Evolutionary conservation across 2,888 invertebrate genomes (phyloP).

Genomic region (Heterodera filipjevi): DNA sequence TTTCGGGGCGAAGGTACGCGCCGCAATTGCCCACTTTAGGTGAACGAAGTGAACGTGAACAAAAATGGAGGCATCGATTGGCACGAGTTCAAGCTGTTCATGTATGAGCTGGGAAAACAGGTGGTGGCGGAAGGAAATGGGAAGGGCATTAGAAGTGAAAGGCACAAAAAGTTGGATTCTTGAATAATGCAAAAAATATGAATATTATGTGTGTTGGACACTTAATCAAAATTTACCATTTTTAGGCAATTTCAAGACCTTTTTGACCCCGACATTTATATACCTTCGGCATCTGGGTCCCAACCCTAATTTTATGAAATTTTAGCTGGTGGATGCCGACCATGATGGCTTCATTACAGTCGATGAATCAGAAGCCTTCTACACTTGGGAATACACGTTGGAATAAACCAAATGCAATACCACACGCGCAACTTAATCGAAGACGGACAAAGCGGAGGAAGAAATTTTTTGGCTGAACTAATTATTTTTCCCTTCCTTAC

Average conservation of each 20-base stretch:
- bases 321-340: background rate
- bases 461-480: no score
- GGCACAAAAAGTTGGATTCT: no score
- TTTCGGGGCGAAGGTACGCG: background rate
- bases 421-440: no score
- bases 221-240: no score
- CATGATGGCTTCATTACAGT: background rate
- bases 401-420: background rate
- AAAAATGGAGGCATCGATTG: slow-evolving; percentile 5
- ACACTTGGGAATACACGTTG: background rate
- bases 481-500: no score
- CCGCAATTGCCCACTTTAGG: background rate
- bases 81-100: slow-evolving; percentile 10
- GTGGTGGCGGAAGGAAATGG: background rate
- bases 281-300: no score
- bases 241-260: no score
- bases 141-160: background rate
- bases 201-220: no score
- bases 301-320: background rate
- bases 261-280: no score
- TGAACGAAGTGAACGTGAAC: background rate
- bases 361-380: background rate
- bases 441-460: no score
- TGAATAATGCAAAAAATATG: no score
- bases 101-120: background rate